Evolutionary conservation across 2,113 vertebrate genomes (phyloP).

Genomic region (Clarias magur): DNA sequence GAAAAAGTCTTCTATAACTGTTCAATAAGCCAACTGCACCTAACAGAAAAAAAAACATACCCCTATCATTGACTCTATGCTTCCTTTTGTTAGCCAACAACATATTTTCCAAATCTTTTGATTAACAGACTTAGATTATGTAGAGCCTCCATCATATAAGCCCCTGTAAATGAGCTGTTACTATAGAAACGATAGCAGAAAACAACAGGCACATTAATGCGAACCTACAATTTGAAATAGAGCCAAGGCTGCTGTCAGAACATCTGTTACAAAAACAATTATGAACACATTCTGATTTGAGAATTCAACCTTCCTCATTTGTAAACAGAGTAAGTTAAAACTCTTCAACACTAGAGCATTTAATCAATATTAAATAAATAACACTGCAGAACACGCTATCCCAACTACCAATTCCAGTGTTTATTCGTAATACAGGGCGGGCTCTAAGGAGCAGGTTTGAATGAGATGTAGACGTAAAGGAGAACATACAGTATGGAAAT

Average conservation of each 20-base stretch:
- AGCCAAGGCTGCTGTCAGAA: not conserved
- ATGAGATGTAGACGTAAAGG: not conserved
- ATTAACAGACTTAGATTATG: not conserved
- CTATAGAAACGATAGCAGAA: not conserved
- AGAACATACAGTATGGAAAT: conserved; percentile 5
- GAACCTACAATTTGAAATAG: not conserved
- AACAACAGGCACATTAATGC: not conserved
- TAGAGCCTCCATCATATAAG: not conserved
- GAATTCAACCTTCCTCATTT: not conserved
- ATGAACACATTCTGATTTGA: not conserved
- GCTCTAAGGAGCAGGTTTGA: not conserved
- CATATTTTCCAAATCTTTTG: not conserved
- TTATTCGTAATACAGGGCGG: not conserved
- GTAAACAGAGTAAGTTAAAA: not conserved
- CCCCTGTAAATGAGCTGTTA: not conserved
- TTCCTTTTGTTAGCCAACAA: not conserved
- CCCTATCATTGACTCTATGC: not conserved
- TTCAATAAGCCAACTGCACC: not conserved
- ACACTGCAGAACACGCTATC: not conserved
- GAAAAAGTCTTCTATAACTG: not conserved
- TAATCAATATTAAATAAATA: not conserved
- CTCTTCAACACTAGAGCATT: not conserved
- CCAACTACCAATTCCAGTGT: not conserved
- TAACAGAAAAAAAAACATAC: not conserved
- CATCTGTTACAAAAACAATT: not conserved